Evolutionary conservation across 2,113 vertebrate species (phyloP).

Genomic region (Zootoca vivipara): DNA sequence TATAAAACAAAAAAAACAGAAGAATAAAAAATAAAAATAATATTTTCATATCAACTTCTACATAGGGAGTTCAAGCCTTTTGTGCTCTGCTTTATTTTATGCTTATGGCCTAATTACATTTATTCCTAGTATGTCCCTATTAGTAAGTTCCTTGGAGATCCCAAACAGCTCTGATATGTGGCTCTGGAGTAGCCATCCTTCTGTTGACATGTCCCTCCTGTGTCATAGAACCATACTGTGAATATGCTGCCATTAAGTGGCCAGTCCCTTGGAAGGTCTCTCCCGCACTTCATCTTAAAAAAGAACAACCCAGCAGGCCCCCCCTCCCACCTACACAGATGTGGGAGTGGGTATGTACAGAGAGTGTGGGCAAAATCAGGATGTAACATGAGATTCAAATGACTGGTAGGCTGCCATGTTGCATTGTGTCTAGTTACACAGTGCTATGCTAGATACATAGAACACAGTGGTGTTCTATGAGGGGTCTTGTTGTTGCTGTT

Average conservation of each 20-base stretch:
- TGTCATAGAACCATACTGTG: background rate
- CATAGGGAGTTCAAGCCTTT: too few relatives aligned
- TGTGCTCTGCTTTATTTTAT: background rate
- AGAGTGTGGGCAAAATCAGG: background rate
- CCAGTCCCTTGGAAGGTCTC: background rate
- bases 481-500: too few relatives aligned
- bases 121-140: rapidly evolving
- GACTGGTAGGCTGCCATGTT: background rate
- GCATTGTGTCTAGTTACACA: background rate
- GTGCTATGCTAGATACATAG: background rate
- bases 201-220: background rate
- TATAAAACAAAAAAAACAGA: too few relatives aligned
- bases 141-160: background rate
- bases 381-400: background rate
- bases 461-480: too few relatives aligned
- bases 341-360: background rate
- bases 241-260: background rate
- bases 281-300: background rate
- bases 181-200: background rate
- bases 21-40: too few relatives aligned
- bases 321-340: background rate
- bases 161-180: background rate
- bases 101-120: too few relatives aligned
- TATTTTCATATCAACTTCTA: too few relatives aligned
- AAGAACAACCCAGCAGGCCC: too few relatives aligned